Base-by-base conservation (phyloP, 2,888 invertebrate species). In the Notocelia uddmanniana region DNA sequence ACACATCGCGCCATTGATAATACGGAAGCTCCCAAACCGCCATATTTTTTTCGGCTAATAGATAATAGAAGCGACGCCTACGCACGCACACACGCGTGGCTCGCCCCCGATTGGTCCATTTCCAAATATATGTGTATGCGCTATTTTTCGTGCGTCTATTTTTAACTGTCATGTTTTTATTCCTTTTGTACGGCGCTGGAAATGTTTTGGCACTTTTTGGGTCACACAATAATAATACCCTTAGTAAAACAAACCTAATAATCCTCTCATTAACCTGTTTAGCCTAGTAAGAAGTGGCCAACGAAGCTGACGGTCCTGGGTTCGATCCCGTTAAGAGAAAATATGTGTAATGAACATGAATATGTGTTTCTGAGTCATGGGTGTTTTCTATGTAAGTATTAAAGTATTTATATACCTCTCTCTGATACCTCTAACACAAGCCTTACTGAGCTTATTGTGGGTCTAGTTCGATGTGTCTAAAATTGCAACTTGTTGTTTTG, bases 61-160 rank as follows among this genome's bases (percentile, higher is more conserved):
- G 64, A 67, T 66, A 71, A 73, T 64, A 73, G 69, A 62, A 69
- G 72, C 23, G 55, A 73, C 74, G 76, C 74, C 68, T 63, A 72
- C 71, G 74, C 80, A 81, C 83, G 62, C 87, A 81, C 83, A 88
- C 86, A 83, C n/a, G 62, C 50, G 62, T 55, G 23, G 37, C 76
- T 52, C 67, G 69, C 18, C 73, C 75, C 75, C 72, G 83, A 88
- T 92, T 92, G 90, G 92, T 76, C 73, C 66, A 78, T 81, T 83
- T 84, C 82, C 82, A 86, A 86, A 85, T 86, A 84, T 83, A 85
- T 82, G 82, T 82, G 84, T 87, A 87, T 87, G 67, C 45, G 85
- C 85, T 87, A 91, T 91, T 91, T 91, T 91, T 91, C 89, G 85
- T 79, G 85, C 82, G 82, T 91, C 93, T 93, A 92, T 93, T 93